Percentiles rank a stretch among this genome's conserved stretches.
These are phyloP conservation scores for Maniola hyperantus DNA, from an alignment of 2,888 invertebrate species.

Conservation along the genomic window DNA sequence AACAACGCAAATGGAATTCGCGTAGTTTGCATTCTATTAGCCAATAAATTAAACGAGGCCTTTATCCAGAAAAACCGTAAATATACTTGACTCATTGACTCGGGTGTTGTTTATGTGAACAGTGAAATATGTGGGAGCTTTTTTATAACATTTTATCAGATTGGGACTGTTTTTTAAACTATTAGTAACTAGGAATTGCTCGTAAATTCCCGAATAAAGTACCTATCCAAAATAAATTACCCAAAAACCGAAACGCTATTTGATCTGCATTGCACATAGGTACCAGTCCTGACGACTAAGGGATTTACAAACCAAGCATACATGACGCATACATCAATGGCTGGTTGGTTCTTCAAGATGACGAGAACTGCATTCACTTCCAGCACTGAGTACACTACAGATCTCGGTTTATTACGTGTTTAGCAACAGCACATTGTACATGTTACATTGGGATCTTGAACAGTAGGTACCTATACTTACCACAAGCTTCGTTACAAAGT, in stretches of 20 bases:
- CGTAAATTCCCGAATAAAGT: not conserved
- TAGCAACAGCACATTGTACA: no score
- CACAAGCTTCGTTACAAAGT: constrained; percentile 4
- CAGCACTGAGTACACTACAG: no score
- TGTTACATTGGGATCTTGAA: not conserved
- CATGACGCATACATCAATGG: no score
- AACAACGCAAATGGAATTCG: constrained; percentile 45
- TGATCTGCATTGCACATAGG: not conserved
- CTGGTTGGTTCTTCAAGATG: no score
- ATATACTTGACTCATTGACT: constrained; percentile 21
- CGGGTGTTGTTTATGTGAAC: constrained; percentile 13
- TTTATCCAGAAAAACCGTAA: constrained; percentile 20
- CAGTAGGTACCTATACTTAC: no score
- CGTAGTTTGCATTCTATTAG: constrained; percentile 47
- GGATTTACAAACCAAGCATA: not conserved
- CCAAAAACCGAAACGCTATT: not conserved
- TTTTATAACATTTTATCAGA: constrained; percentile 12
- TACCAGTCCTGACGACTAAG: not conserved
- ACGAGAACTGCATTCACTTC: no score
- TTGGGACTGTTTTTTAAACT: not conserved
- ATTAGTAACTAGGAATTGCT: constrained; percentile 4
- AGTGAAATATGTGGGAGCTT: constrained; percentile 21
- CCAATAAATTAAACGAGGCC: constrained; percentile 56
- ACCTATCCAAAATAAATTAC: not conserved
- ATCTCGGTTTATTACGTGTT: no score